Evolutionary conservation across 2,797 vertebrate genomes (phyloP).

Genomic region (Sebastes steindachneri): DNA sequence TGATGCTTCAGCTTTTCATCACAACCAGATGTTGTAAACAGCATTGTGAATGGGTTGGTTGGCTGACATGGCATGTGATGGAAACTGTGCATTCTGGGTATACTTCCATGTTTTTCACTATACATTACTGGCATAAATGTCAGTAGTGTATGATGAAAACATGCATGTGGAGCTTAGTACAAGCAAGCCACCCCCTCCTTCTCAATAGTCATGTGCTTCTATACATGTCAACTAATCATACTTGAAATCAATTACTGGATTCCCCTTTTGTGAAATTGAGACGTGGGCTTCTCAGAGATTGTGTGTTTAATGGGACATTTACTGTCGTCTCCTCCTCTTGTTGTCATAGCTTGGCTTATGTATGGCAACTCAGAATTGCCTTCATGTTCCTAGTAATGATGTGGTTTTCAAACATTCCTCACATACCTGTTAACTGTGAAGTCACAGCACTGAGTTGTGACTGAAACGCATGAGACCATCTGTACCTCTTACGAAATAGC

Average conservation of each 20-base stretch:
- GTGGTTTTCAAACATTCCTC: slow-evolving; percentile 36
- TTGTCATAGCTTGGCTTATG: neutral
- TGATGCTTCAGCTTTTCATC: neutral
- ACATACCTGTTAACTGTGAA: slow-evolving; percentile 53
- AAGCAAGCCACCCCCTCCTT: neutral
- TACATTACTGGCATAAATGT: neutral
- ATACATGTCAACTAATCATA: neutral
- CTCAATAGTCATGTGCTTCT: neutral
- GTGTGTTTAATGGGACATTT: neutral
- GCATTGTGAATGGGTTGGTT: neutral
- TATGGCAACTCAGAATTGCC: neutral
- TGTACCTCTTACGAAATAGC: neutral
- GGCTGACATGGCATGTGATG: neutral
- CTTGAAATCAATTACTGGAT: neutral
- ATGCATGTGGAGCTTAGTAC: neutral
- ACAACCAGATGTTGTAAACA: neutral
- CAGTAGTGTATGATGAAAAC: slow-evolving; percentile 11
- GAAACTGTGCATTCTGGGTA: neutral
- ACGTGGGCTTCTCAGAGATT: neutral
- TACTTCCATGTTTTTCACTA: slow-evolving; percentile 8
- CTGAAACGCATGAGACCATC: neutral
- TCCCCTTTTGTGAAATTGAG: neutral
- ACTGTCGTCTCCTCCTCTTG: neutral
- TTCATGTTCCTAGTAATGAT: neutral
- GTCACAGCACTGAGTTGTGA: slow-evolving; percentile 1